These are phyloP conservation scores for Adelphocoris suturalis DNA, from an alignment of 2,888 invertebrate species.

Conservation along the genomic window DNA sequence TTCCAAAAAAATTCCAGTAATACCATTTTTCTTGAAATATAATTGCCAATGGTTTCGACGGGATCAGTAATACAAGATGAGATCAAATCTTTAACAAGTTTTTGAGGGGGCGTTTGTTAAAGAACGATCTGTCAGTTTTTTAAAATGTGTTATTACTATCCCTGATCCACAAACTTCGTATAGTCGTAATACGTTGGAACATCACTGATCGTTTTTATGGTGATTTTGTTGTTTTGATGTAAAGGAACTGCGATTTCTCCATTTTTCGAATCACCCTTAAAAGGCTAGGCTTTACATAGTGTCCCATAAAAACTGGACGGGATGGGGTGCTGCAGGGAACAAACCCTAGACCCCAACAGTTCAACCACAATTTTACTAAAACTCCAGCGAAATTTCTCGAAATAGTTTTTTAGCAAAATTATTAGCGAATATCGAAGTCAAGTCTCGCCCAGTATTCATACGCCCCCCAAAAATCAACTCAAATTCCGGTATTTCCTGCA, in stretches of 20 bases:
- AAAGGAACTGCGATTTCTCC: neutral
- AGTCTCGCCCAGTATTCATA: too few relatives aligned
- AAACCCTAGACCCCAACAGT: conserved; percentile 31
- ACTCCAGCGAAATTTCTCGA: neutral
- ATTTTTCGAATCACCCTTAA: neutral
- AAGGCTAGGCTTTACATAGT: neutral
- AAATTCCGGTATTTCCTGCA: too few relatives aligned
- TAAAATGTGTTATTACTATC: neutral
- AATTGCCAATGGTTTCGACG: conserved; percentile 22
- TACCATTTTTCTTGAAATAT: neutral
- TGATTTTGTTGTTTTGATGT: too few relatives aligned
- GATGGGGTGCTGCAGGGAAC: conserved; percentile 36
- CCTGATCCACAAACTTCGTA: conserved; percentile 20
- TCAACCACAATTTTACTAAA: conserved; percentile 29
- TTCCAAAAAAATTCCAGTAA: neutral
- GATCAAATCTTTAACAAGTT: conserved; percentile 49
- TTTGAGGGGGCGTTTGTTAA: neutral
- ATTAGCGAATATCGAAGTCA: neutral
- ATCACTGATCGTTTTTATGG: neutral
- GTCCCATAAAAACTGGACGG: neutral
- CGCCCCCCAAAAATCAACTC: too few relatives aligned
- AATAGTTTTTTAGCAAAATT: neutral
- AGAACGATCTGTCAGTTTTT: neutral
- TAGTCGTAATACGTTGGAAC: too few relatives aligned
- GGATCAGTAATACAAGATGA: conserved; percentile 46